phyloP scores from a whole-genome alignment of 1,140 invertebrate genomes.

The Orussus abietinus region DNA sequence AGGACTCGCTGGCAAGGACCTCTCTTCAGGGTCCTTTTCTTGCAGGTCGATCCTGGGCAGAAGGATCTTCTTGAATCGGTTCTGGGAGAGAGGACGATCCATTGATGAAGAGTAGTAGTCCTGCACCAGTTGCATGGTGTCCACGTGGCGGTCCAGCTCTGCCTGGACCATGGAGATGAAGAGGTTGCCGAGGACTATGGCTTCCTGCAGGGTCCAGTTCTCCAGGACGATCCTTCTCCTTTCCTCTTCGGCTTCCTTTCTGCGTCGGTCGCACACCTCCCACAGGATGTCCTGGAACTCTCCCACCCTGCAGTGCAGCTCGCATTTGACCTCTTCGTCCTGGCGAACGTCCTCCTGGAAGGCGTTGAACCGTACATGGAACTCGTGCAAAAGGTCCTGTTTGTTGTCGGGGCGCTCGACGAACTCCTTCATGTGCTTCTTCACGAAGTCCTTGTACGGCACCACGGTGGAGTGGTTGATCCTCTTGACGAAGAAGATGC shows the following conservation, averaged over 20 bases:
- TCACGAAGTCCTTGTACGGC: slow-evolving; percentile 53
- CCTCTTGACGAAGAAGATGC: slow-evolving; percentile 55
- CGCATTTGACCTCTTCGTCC: slow-evolving; percentile 48
- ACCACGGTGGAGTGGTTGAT: slow-evolving; percentile 51
- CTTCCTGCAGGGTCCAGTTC: slow-evolving; percentile 53
- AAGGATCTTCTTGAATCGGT: slow-evolving; percentile 8
- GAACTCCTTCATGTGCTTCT: slow-evolving; percentile 52
- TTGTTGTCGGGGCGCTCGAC: slow-evolving; percentile 54
- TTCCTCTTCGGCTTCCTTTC: slow-evolving; percentile 52
- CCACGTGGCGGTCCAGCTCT: slow-evolving; percentile 56
- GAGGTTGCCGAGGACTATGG: slow-evolving; percentile 53
- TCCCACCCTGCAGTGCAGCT: slow-evolving; percentile 46
- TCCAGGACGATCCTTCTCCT: slow-evolving; percentile 48
- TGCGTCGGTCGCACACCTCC: slow-evolving; percentile 55
- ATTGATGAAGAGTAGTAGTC: slow-evolving; percentile 57
- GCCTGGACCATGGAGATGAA: slow-evolving; percentile 55
- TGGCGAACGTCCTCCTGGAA: slow-evolving; percentile 55
- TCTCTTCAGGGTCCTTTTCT: background rate
- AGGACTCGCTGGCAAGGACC: background rate
- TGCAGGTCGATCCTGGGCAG: slow-evolving; percentile 12
- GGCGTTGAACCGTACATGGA: slow-evolving; percentile 57
- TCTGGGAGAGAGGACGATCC: slow-evolving; percentile 16
- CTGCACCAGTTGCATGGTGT: slow-evolving; percentile 53
- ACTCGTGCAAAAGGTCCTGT: slow-evolving; percentile 53
- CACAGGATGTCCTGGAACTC: slow-evolving; percentile 44